Conservation (phyloP, 2,113 vertebrate species). For the Ia io region DNA sequence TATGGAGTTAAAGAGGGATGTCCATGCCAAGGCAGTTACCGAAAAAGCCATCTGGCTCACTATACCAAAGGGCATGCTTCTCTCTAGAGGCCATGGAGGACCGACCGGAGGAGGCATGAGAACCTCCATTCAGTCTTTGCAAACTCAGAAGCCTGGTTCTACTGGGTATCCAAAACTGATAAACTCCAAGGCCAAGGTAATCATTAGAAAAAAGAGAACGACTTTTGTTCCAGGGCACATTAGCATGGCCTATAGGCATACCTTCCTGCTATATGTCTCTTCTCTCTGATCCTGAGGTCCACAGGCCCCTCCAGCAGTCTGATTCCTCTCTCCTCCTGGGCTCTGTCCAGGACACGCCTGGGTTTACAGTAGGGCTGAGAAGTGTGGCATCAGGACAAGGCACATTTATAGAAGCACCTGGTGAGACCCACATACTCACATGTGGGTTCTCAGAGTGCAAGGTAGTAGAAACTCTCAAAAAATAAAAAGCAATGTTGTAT, state of each 20-base stretch:
- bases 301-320: background rate
- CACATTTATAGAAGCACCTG: background rate
- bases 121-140: background rate
- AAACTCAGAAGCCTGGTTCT: slow-evolving; percentile 9
- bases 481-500: background rate
- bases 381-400: background rate
- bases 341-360: background rate
- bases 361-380: background rate
- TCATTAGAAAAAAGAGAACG: background rate
- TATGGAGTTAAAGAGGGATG: background rate
- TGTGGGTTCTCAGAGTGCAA: background rate
- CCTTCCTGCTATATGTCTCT: background rate
- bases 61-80: background rate
- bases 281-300: background rate
- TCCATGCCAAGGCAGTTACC: background rate
- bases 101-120: background rate
- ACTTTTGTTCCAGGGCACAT: too few relatives aligned
- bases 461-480: background rate
- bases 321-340: background rate
- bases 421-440: background rate
- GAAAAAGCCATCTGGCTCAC: background rate
- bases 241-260: background rate
- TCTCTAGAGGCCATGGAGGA: accelerated
- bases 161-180: background rate
- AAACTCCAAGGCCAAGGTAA: background rate